Evolutionary conservation across 2,113 vertebrate species (phyloP).

Genomic region (Burhinus bistriatus): DNA sequence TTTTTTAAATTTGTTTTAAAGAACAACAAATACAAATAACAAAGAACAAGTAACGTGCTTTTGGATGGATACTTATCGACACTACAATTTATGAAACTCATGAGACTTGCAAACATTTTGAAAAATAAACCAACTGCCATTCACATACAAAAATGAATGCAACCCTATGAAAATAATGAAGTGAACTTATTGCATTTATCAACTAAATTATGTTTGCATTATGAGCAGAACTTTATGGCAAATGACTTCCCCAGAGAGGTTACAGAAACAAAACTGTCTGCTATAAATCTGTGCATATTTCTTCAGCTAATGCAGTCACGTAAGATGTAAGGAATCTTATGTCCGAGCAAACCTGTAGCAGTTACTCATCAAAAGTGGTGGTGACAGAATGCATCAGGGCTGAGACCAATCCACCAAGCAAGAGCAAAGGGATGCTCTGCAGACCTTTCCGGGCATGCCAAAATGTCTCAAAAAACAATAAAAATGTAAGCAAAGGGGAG

Average conservation of each 20-base stretch:
- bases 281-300: background rate
- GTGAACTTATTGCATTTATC: background rate
- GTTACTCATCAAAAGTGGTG: background rate
- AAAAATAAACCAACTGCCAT: constrained; percentile 15
- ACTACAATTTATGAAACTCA: constrained; percentile 23
- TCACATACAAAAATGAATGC: constrained; percentile 17
- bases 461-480: background rate
- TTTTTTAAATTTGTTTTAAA: background rate
- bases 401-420: background rate
- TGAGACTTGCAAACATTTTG: constrained; percentile 48
- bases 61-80: background rate
- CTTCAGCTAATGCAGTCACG: background rate
- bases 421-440: background rate
- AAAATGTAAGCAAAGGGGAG: background rate
- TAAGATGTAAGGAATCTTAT: background rate
- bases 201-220: background rate
- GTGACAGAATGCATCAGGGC: background rate
- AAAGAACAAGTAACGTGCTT: background rate
- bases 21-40: constrained; percentile 44
- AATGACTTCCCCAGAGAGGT: background rate
- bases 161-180: background rate
- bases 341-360: background rate
- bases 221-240: background rate
- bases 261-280: background rate
- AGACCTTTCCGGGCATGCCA: background rate